Conservation (phyloP, 1,140 invertebrate species). For the Monochamus saltuarius region DNA sequence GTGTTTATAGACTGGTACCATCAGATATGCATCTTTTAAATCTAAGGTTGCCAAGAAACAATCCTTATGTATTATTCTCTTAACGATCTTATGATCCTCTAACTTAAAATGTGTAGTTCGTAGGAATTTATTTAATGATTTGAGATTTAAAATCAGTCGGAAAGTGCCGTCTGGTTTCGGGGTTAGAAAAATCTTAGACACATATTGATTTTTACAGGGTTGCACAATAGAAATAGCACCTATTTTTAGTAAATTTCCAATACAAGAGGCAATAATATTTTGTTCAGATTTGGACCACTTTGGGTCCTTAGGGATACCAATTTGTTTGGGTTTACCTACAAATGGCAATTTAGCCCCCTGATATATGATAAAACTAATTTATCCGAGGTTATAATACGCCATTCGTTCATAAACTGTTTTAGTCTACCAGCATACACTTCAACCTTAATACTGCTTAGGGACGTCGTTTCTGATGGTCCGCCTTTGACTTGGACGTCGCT, state of each 20-base stretch:
- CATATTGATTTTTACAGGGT: neutral
- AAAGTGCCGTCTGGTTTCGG: neutral
- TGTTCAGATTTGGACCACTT: constrained; percentile 6
- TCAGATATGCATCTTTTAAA: constrained; percentile 31
- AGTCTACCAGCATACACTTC: neutral
- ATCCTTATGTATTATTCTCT: neutral
- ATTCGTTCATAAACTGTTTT: neutral
- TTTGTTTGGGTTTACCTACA: constrained; percentile 5
- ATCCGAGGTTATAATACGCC: constrained; percentile 14
- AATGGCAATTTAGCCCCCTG: constrained; percentile 17
- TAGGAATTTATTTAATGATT: neutral
- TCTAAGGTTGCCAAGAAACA: neutral
- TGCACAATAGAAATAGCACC: neutral
- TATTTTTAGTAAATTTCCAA: neutral
- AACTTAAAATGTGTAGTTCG: neutral
- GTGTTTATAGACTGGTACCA: constrained; percentile 20
- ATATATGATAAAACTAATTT: constrained; percentile 13
- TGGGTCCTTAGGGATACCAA: constrained; percentile 1
- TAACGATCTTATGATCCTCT: neutral
- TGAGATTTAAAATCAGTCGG: constrained; percentile 1
- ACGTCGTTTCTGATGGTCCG: neutral
- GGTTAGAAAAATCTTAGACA: constrained; percentile 2
- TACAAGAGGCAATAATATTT: neutral
- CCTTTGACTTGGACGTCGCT: neutral
- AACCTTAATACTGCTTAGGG: neutral